A percentile compares a stretch with the other conserved stretches of the same genome.
Evolutionary conservation across 2,888 invertebrate species (phyloP).

Genomic region (Psylliodes chrysocephalus): DNA sequence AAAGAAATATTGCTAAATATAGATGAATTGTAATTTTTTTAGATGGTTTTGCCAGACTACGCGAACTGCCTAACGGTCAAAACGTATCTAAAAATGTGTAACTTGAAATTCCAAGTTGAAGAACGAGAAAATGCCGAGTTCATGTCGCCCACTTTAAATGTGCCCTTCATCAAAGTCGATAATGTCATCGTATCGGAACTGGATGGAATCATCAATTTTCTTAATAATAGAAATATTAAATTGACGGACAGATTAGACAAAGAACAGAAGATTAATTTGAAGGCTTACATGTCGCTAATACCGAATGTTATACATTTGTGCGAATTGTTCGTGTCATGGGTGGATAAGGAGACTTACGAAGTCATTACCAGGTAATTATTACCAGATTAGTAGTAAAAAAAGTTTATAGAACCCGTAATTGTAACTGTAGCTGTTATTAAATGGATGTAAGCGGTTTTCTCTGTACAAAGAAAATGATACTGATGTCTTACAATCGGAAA

Average conservation of each 20-base stretch:
- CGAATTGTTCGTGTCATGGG: constrained; percentile 89
- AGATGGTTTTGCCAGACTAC: constrained; percentile 87
- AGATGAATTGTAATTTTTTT: too few relatives aligned
- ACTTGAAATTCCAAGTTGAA: constrained; percentile 81
- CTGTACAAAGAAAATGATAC: too few relatives aligned
- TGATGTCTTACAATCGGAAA: too few relatives aligned
- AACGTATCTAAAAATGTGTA: constrained; percentile 91
- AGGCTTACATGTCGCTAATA: constrained; percentile 90
- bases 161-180: constrained; percentile 91
- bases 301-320: constrained; percentile 88
- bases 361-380: constrained; percentile 75
- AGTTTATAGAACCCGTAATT: too few relatives aligned
- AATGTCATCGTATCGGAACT: constrained; percentile 88
- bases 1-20: too few relatives aligned
- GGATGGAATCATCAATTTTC: constrained; percentile 88
- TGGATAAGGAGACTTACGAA: constrained; percentile 78
- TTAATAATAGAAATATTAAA: constrained; percentile 81
- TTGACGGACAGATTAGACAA: constrained; percentile 76
- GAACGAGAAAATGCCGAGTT: constrained; percentile 90
- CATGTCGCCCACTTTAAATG: constrained; percentile 92
- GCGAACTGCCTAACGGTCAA: constrained; percentile 92
- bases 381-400: too few relatives aligned
- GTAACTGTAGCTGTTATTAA: too few relatives aligned
- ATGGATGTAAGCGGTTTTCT: too few relatives aligned
- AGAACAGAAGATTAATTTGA: constrained; percentile 86